Evolutionary conservation across 2,113 vertebrate species (phyloP).

Genomic region (Phalacrocorax carbo): DNA sequence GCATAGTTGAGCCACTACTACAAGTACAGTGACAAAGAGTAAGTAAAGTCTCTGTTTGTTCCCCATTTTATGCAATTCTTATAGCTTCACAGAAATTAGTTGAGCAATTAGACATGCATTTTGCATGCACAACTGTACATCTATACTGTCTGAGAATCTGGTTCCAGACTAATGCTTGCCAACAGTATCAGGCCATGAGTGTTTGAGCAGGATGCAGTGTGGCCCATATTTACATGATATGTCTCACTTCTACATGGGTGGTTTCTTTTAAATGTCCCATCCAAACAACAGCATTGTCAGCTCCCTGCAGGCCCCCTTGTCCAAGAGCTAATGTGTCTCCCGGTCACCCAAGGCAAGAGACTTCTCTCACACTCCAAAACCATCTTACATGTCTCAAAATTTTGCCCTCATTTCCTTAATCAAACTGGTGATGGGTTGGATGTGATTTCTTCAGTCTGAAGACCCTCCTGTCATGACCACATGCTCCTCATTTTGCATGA

Average conservation of each 20-base stretch:
- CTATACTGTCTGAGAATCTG: neutral
- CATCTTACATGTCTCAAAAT: neutral
- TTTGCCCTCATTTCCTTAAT: conserved; percentile 8
- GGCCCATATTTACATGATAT: neutral
- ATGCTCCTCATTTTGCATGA: conserved; percentile 39
- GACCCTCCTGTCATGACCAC: conserved; percentile 10
- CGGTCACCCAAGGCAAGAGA: neutral
- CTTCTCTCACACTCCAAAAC: neutral
- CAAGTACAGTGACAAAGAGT: neutral
- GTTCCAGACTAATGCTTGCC: neutral
- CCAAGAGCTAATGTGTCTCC: neutral
- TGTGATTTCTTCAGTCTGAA: conserved; percentile 4
- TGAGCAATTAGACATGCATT: neutral
- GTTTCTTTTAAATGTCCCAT: neutral
- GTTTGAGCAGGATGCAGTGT: neutral
- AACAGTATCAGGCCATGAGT: neutral
- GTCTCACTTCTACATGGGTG: neutral
- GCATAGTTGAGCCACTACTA: neutral
- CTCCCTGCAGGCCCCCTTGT: neutral
- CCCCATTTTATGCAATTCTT: neutral
- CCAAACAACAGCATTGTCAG: neutral
- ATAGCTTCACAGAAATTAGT: neutral
- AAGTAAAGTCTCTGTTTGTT: neutral
- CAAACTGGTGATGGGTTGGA: neutral
- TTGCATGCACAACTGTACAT: neutral